phyloP scores from a whole-genome alignment of 1,140 invertebrate species.

The Sarcophaga peregrina region DNA sequence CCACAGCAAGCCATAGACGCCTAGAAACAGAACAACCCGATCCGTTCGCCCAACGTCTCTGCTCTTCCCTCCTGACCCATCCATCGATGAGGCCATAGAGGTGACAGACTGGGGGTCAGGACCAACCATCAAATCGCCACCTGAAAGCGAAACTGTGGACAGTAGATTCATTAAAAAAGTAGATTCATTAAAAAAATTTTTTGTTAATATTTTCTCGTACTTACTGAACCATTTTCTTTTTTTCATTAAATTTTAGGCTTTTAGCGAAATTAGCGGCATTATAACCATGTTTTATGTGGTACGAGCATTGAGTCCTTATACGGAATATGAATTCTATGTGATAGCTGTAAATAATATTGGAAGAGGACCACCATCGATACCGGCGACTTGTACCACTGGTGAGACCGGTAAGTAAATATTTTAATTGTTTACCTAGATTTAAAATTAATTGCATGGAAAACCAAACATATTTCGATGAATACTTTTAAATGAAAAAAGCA shows the following conservation, averaged over 20 bases:
- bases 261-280: constrained; percentile 90
- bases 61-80: too few species aligned
- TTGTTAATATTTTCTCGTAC: too few species aligned
- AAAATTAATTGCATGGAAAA: neutral
- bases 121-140: too few species aligned
- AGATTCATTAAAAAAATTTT: too few species aligned
- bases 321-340: constrained; percentile 96
- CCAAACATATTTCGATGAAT: neutral
- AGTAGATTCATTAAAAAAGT: too few species aligned
- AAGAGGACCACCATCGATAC: constrained; percentile 84
- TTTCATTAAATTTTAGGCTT: constrained; percentile 70
- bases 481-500: neutral
- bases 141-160: too few species aligned
- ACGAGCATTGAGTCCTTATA: constrained; percentile 89
- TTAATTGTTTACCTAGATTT: constrained; percentile 27
- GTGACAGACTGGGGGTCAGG: too few species aligned
- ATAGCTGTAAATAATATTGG: constrained; percentile 95
- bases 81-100: too few species aligned
- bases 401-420: constrained; percentile 86
- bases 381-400: constrained; percentile 91
- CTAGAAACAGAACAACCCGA: too few species aligned
- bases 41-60: too few species aligned
- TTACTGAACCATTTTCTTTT: neutral
- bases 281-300: constrained; percentile 93
- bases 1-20: too few species aligned